A percentile compares a stretch with the other conserved stretches of the same genome.
Conservation (phyloP, 2,113 vertebrate genomes). For the Sylvilagus bachmani region DNA sequence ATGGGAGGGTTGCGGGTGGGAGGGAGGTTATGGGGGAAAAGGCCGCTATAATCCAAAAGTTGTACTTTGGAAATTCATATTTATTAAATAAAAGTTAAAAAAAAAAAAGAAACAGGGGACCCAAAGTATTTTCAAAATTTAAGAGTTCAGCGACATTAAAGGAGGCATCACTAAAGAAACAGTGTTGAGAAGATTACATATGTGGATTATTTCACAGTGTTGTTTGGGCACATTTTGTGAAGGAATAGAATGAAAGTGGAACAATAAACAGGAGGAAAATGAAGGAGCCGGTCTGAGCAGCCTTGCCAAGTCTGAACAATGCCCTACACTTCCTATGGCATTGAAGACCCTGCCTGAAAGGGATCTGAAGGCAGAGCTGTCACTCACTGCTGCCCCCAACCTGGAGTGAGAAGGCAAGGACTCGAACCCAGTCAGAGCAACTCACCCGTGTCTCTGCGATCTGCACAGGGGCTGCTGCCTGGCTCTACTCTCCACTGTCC, state of each 20-base stretch:
- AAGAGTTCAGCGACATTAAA: neutral
- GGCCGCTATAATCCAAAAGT: too few relatives aligned
- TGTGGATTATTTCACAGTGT: neutral
- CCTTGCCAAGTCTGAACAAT: rapidly evolving
- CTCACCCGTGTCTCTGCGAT: too few relatives aligned
- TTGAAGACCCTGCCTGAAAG: neutral
- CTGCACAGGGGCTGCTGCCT: too few relatives aligned
- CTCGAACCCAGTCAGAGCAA: too few relatives aligned
- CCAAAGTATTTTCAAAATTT: neutral
- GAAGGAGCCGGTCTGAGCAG: too few relatives aligned
- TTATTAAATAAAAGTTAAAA: too few relatives aligned
- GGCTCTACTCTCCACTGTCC: too few relatives aligned
- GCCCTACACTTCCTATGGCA: rapidly evolving
- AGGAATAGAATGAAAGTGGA: neutral
- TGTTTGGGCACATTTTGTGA: neutral
- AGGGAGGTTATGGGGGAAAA: too few relatives aligned
- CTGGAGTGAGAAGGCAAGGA: too few relatives aligned
- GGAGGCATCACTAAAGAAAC: rapidly evolving
- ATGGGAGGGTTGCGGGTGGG: too few relatives aligned
- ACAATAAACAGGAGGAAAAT: neutral
- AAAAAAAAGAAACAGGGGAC: neutral
- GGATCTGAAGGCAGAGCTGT: neutral
- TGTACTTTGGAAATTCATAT: too few relatives aligned
- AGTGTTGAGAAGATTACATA: neutral
- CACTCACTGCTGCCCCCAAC: too few relatives aligned